Evolutionary conservation across 2,113 vertebrate species (phyloP).

Genomic region (Centropus unirufus): DNA sequence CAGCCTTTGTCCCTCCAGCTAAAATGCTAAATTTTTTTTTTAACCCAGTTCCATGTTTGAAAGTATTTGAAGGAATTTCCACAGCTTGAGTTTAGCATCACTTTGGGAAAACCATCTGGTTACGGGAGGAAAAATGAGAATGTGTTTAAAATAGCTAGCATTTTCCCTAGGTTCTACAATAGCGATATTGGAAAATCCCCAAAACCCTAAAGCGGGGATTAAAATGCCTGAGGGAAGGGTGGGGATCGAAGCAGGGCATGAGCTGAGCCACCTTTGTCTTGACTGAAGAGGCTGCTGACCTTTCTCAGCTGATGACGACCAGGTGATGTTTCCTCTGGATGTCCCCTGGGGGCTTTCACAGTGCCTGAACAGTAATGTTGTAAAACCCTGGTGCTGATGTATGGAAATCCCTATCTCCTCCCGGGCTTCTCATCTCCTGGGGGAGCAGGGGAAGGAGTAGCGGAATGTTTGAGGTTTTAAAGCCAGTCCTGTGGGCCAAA

Average conservation of each 20-base stretch:
- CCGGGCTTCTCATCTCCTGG: background rate
- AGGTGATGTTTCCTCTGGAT: background rate
- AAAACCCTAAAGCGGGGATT: background rate
- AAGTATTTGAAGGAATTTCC: background rate
- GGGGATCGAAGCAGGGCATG: background rate
- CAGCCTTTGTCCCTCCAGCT: background rate
- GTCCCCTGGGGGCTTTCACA: background rate
- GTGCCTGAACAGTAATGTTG: background rate
- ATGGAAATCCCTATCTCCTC: background rate
- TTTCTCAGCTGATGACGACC: background rate
- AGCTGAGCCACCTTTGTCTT: background rate
- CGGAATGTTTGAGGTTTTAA: background rate
- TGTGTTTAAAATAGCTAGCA: rapidly evolving
- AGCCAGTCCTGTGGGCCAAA: background rate
- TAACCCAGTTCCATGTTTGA: background rate
- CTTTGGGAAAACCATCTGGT: background rate
- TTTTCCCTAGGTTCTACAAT: background rate
- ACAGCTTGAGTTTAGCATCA: background rate
- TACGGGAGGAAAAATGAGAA: background rate
- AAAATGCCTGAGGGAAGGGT: background rate
- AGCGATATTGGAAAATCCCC: background rate
- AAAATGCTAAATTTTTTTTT: background rate
- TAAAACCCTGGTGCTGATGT: rapidly evolving
- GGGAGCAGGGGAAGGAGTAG: background rate
- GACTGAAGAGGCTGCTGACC: background rate